Percentiles rank a stretch among this genome's conserved stretches.
These are phyloP conservation scores for Maconellicoccus hirsutus DNA, from an alignment of 1,140 invertebrate genomes.

Conservation along the genomic window DNA sequence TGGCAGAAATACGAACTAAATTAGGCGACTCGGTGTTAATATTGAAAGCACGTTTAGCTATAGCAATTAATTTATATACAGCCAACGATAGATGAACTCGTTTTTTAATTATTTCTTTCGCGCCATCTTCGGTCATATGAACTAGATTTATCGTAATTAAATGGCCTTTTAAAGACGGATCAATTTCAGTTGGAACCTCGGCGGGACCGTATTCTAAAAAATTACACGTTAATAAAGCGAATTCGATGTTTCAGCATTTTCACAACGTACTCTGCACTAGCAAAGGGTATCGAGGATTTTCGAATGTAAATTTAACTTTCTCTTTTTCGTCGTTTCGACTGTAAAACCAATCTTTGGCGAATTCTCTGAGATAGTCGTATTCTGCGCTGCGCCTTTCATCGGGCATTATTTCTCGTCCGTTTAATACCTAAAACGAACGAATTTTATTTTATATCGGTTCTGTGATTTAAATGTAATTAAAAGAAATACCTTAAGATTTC, in stretches of 20 bases:
- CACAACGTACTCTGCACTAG: not conserved
- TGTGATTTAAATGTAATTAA: not conserved
- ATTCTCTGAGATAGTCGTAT: slow-evolving; percentile 11
- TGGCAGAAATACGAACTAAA: slow-evolving; percentile 5
- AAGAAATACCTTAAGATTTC: not conserved
- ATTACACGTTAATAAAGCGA: not conserved
- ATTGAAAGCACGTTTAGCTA: slow-evolving; percentile 9
- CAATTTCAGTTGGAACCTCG: slow-evolving; percentile 12
- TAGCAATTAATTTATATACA: slow-evolving; percentile 10
- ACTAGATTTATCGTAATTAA: not conserved
- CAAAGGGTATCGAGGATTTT: not conserved
- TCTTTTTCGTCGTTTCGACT: not conserved
- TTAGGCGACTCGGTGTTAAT: not conserved
- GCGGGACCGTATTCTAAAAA: slow-evolving; percentile 11
- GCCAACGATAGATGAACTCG: slow-evolving; percentile 1
- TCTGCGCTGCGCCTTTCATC: slow-evolving; percentile 13
- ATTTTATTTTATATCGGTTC: not conserved
- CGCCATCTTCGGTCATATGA: not conserved
- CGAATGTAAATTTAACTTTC: slow-evolving; percentile 9
- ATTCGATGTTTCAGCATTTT: not conserved
- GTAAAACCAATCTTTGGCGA: slow-evolving; percentile 4
- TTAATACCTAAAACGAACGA: not conserved
- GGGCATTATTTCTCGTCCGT: not conserved
- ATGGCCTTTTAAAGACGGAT: slow-evolving; percentile 12
- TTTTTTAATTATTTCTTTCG: slow-evolving; percentile 7